Percentiles rank a stretch among this genome's conserved stretches.
These are phyloP conservation scores for Anarrhichthys ocellatus DNA, from an alignment of 2,113 vertebrate species.

Conservation along the genomic window DNA sequence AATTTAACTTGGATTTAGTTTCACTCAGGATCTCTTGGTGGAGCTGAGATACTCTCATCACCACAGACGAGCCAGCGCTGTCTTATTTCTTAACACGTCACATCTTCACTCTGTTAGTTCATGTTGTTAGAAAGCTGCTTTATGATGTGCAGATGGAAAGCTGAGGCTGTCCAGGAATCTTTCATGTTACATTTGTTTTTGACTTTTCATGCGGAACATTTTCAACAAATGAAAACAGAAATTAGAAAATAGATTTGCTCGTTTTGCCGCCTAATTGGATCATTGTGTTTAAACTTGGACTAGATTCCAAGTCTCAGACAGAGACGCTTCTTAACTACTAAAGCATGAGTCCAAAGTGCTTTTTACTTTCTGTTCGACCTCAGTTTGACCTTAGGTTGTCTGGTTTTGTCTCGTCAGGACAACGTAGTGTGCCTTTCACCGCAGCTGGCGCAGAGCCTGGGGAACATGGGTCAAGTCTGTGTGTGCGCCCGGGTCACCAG, in stretches of 20 bases:
- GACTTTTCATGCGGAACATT: neutral
- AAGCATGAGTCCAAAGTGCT: neutral
- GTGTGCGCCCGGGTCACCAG: slow-evolving; percentile 94
- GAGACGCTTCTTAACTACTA: neutral
- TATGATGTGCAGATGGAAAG: neutral
- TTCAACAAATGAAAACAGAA: slow-evolving; percentile 9
- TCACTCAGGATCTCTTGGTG: neutral
- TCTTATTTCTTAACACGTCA: neutral
- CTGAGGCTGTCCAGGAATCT: slow-evolving; percentile 11
- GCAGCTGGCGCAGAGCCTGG: slow-evolving; percentile 93
- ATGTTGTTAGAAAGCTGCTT: slow-evolving; percentile 9
- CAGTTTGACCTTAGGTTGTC: slow-evolving; percentile 10
- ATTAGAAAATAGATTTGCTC: neutral
- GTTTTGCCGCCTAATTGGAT: neutral
- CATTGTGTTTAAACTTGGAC: neutral
- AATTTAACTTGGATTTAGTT: neutral
- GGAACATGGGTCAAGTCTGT: slow-evolving; percentile 97
- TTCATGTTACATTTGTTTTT: slow-evolving; percentile 4
- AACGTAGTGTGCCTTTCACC: slow-evolving; percentile 95
- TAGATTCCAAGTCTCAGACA: neutral
- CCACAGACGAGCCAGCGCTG: neutral
- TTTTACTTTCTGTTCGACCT: neutral
- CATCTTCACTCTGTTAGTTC: neutral
- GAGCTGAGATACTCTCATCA: neutral
- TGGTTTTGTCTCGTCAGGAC: slow-evolving; percentile 85